Percentiles rank a stretch among this genome's conserved stretches.
These are phyloP conservation scores for Drosophila antonietae DNA, from an alignment of 2,888 invertebrate species.

Conservation along the genomic window DNA sequence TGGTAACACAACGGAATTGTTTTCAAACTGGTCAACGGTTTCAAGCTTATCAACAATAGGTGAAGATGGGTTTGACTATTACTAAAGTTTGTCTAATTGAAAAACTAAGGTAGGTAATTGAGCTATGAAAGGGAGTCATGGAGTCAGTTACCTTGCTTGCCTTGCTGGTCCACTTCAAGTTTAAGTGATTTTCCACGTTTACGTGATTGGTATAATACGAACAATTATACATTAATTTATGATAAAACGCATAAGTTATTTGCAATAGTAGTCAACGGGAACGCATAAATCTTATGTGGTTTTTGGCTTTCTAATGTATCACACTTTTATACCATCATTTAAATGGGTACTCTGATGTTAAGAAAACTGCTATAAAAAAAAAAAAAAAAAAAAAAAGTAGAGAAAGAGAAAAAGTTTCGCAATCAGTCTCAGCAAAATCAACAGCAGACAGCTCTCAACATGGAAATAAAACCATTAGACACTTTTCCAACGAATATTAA, in stretches of 20 bases:
- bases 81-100: background rate
- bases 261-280: background rate
- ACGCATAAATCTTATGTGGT: background rate
- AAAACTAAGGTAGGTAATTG: too few species aligned
- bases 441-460: conserved; percentile 60
- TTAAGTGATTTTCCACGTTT: too few species aligned
- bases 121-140: too few species aligned
- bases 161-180: too few species aligned
- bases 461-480: conserved; percentile 69
- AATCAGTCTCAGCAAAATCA: conserved; percentile 38
- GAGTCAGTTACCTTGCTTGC: too few species aligned
- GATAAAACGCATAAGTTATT: background rate
- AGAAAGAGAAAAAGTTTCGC: conserved; percentile 16
- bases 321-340: background rate
- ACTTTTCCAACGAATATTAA: conserved; percentile 57
- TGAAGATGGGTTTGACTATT: background rate
- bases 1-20: background rate
- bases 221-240: too few species aligned
- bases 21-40: background rate
- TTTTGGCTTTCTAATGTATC: background rate
- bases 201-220: too few species aligned
- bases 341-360: background rate
- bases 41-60: background rate
- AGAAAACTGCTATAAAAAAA: background rate
- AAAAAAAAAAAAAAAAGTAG: too few species aligned